These are phyloP conservation scores for Drosophila sechellia DNA, from an alignment of 1,140 invertebrate genomes.

Conservation along the genomic window DNA sequence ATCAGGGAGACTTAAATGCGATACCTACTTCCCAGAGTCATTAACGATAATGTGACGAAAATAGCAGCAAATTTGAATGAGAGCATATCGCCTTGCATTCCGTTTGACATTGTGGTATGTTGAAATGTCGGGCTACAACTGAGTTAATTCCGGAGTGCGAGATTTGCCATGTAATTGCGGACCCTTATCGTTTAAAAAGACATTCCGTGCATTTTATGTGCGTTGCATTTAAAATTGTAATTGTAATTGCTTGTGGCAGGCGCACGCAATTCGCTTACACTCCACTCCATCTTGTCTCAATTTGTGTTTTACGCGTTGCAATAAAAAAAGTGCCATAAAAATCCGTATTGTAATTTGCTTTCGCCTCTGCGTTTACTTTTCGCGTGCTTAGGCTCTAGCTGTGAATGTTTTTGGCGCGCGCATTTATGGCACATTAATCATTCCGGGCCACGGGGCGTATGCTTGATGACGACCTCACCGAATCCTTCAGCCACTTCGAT, in stretches of 20 bases:
- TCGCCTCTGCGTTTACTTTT: constrained; percentile 40
- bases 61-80: neutral
- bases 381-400: constrained; percentile 52
- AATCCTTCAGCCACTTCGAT: constrained; percentile 18
- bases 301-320: constrained; percentile 76
- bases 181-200: constrained; percentile 43
- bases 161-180: constrained; percentile 1
- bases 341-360: constrained; percentile 46
- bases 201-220: constrained; percentile 55
- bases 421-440: constrained; percentile 76
- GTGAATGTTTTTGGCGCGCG: constrained; percentile 50
- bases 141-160: neutral
- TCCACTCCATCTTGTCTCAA: constrained; percentile 64
- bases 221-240: constrained; percentile 57
- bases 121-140: constrained; percentile 4
- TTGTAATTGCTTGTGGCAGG: constrained; percentile 54
- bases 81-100: constrained; percentile 2
- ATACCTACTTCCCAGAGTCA: neutral
- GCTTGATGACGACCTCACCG: constrained; percentile 54
- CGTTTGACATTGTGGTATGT: neutral
- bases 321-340: constrained; percentile 76
- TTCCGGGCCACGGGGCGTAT: constrained; percentile 27
- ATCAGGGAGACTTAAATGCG: neutral
- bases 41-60: neutral
- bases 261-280: constrained; percentile 32